These are phyloP conservation scores for Lontra canadensis DNA, from an alignment of 2,113 vertebrate genomes.

Conservation along the genomic window DNA sequence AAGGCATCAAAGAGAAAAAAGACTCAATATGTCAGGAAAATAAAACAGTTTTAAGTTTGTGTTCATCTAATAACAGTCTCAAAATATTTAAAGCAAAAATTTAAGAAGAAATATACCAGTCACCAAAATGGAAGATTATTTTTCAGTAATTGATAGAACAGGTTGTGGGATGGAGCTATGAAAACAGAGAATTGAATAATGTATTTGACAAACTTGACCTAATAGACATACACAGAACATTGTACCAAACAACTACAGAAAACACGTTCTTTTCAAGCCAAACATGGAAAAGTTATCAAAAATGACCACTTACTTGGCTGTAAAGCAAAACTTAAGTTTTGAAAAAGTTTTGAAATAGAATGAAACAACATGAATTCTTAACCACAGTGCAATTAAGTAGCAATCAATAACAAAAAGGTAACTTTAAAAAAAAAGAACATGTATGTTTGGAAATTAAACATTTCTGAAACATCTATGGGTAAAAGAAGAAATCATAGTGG, in stretches of 20 bases:
- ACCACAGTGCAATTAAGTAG: neutral
- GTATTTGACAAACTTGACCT: neutral
- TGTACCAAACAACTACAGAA: neutral
- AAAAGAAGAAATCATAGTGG: neutral
- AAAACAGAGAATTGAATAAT: neutral
- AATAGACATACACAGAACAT: neutral
- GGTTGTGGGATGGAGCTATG: neutral
- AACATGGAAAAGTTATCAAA: neutral
- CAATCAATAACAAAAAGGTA: neutral
- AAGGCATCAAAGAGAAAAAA: neutral
- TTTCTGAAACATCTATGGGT: neutral
- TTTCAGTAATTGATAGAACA: neutral
- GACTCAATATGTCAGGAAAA: neutral
- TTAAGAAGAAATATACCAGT: neutral
- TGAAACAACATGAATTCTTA: neutral
- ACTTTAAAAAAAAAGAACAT: neutral
- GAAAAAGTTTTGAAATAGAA: neutral
- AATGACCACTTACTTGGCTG: neutral
- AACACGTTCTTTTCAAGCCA: neutral
- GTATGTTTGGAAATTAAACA: neutral
- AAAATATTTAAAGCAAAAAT: neutral
- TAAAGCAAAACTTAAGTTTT: neutral
- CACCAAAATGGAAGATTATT: neutral
- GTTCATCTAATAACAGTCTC: neutral
- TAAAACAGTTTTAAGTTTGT: neutral